Evolutionary conservation across 2,797 vertebrate species (phyloP).

Genomic region (Coilia nasus): DNA sequence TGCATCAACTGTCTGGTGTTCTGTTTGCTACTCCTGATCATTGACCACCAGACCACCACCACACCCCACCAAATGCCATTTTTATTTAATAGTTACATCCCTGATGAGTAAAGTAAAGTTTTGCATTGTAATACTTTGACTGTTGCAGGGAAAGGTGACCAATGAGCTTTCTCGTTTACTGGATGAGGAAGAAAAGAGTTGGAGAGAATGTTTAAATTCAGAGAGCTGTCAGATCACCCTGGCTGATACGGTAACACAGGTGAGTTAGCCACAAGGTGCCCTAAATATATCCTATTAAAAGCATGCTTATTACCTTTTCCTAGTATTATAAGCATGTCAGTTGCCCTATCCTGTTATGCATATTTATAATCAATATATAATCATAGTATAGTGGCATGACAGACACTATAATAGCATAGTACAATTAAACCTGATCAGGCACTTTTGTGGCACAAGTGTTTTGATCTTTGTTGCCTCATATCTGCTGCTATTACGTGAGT

Average conservation of each 20-base stretch:
- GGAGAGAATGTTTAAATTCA: slow-evolving; percentile 71
- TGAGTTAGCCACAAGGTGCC: slow-evolving; percentile 20
- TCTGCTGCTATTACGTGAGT: not conserved
- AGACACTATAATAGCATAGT: not conserved
- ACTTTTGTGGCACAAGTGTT: not conserved
- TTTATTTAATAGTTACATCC: too few relatives aligned
- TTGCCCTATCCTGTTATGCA: too few relatives aligned
- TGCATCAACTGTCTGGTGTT: too few relatives aligned
- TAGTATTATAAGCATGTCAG: too few relatives aligned
- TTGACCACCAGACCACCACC: too few relatives aligned
- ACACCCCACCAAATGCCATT: too few relatives aligned
- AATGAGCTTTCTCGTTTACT: slow-evolving; percentile 75
- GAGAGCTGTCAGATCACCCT: slow-evolving; percentile 74
- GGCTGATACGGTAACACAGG: slow-evolving; percentile 68
- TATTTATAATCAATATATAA: too few relatives aligned
- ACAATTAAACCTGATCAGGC: not conserved
- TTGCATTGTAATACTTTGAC: slow-evolving; percentile 14
- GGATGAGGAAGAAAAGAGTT: slow-evolving; percentile 77
- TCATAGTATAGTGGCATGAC: not conserved
- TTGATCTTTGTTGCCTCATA: not conserved
- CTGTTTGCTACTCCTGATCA: too few relatives aligned
- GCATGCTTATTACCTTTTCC: too few relatives aligned
- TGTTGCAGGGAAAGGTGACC: slow-evolving; percentile 73
- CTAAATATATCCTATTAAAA: too few relatives aligned
- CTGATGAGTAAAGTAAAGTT: not conserved